phyloP scores from a whole-genome alignment of 2,888 invertebrate species.

The Harpalus rufipes region DNA sequence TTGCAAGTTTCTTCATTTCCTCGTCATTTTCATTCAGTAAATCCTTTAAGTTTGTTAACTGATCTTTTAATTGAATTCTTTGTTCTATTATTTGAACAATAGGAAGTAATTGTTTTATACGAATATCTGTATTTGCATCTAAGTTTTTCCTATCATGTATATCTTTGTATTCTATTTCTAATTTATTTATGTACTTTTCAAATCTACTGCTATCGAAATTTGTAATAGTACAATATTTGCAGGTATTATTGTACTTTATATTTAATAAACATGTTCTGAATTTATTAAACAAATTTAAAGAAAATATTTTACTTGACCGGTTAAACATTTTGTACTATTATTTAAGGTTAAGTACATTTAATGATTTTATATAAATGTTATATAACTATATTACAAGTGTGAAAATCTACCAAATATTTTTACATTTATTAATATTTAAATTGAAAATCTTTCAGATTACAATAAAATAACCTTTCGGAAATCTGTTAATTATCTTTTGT shows the following conservation, averaged over 20 bases:
- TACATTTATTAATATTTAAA: too few relatives aligned
- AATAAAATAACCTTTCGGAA: too few relatives aligned
- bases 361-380: background rate
- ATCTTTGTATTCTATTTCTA: conserved; percentile 73
- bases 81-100: conserved; percentile 81
- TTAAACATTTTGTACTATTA: conserved; percentile 20
- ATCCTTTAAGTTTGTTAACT: conserved; percentile 82
- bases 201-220: conserved; percentile 70
- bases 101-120: conserved; percentile 78
- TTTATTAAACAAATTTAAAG: conserved; percentile 12
- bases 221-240: conserved; percentile 5
- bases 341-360: conserved; percentile 21
- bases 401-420: too few relatives aligned
- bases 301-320: conserved; percentile 46
- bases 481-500: too few relatives aligned
- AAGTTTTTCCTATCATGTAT: conserved; percentile 63
- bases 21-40: conserved; percentile 82
- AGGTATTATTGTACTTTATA: background rate
- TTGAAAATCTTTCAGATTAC: too few relatives aligned
- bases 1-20: conserved; percentile 84
- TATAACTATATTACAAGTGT: background rate
- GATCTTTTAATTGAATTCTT: conserved; percentile 80
- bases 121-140: conserved; percentile 68
- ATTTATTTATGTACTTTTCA: conserved; percentile 73
- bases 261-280: background rate